Evolutionary conservation across 2,797 vertebrate genomes (phyloP).

Genomic region (Lithobates pipiens): DNA sequence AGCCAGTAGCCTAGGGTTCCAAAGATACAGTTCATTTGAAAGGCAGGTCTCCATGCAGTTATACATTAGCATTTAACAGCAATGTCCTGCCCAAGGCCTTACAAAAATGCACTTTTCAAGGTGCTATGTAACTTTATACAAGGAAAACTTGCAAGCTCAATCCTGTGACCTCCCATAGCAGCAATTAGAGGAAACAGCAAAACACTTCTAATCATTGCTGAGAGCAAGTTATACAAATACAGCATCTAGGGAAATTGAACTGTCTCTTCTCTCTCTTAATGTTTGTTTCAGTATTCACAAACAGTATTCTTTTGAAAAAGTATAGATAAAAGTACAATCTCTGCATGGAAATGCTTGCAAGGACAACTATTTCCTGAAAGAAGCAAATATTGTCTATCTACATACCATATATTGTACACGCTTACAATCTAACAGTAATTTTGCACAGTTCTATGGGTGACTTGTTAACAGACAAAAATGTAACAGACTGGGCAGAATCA

Average conservation of each 20-base stretch:
- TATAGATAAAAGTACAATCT: background rate
- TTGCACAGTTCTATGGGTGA: too few species aligned
- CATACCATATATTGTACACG: too few species aligned
- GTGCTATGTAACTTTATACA: constrained; percentile 50
- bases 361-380: too few species aligned
- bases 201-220: constrained; percentile 39
- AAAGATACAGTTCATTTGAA: constrained; percentile 57
- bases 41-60: constrained; percentile 55
- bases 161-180: constrained; percentile 50
- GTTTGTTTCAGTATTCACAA: background rate
- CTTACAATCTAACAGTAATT: too few species aligned
- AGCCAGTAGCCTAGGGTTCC: constrained; percentile 44
- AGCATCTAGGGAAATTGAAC: constrained; percentile 10
- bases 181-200: constrained; percentile 44
- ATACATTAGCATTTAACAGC: constrained; percentile 51
- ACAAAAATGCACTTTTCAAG: constrained; percentile 50
- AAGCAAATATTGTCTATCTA: too few species aligned
- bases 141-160: constrained; percentile 11
- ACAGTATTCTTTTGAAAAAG: background rate
- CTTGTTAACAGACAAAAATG: too few species aligned
- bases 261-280: background rate
- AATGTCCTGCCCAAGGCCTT: constrained; percentile 54
- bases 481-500: too few species aligned
- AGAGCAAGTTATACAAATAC: constrained; percentile 8
- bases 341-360: too few species aligned